These are phyloP conservation scores for Hyposmocoma kahamanoa DNA, from an alignment of 1,140 invertebrate genomes.

Conservation along the genomic window DNA sequence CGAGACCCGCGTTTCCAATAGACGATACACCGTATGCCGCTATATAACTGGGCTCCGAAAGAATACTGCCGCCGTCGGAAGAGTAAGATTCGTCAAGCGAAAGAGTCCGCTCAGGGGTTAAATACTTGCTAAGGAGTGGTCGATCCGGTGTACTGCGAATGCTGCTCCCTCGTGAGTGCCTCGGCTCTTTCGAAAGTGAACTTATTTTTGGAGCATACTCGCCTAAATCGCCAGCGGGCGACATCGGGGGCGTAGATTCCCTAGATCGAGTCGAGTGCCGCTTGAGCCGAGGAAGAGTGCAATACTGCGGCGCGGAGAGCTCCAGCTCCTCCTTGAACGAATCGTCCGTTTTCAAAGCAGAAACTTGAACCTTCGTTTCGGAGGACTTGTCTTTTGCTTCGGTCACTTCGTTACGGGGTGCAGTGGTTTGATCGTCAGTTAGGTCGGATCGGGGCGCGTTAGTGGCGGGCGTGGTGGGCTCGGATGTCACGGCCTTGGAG, in stretches of 20 bases:
- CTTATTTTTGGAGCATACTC: background rate
- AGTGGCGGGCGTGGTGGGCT: slow-evolving; percentile 5
- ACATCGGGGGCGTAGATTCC: slow-evolving; percentile 9
- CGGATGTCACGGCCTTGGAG: slow-evolving; percentile 4
- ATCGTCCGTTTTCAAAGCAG: background rate
- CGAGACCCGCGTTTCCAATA: slow-evolving; percentile 31
- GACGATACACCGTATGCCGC: slow-evolving; percentile 36
- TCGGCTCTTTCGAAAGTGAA: slow-evolving; percentile 12
- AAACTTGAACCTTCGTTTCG: background rate
- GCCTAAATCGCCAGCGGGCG: background rate
- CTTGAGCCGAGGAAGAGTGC: slow-evolving; percentile 41
- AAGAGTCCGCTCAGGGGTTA: slow-evolving; percentile 47
- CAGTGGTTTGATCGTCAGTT: no score
- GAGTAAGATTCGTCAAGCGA: slow-evolving; percentile 46
- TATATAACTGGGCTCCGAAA: slow-evolving; percentile 56
- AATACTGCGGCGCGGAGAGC: slow-evolving; percentile 24
- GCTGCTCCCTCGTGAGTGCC: slow-evolving; percentile 17
- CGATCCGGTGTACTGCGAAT: slow-evolving; percentile 62
- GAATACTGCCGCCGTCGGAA: slow-evolving; percentile 43
- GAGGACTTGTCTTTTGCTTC: background rate
- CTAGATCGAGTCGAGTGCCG: slow-evolving; percentile 21
- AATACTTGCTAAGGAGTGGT: slow-evolving; percentile 75
- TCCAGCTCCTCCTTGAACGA: background rate
- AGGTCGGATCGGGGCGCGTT: no score
- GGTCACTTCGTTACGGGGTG: no score